Conservation (phyloP, 2,113 vertebrate species). For the Crotalus helleri region DNA sequence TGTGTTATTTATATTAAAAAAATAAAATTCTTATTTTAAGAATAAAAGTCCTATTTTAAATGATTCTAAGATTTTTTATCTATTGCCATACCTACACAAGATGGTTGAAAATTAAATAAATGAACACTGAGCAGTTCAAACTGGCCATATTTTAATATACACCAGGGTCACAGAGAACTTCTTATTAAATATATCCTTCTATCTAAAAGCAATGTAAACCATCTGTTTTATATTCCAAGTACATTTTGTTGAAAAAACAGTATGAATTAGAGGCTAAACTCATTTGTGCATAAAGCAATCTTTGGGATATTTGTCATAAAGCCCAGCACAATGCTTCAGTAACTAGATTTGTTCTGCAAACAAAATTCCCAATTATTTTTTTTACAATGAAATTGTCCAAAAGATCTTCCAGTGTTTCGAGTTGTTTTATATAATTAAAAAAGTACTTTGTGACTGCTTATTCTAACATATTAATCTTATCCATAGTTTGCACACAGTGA, state of each 20-base stretch:
- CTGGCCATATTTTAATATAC: neutral
- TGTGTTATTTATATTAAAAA: no score
- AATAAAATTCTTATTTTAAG: no score
- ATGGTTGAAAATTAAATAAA: neutral
- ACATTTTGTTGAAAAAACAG: neutral
- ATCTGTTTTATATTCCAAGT: neutral
- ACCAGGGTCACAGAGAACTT: neutral
- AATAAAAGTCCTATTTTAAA: neutral
- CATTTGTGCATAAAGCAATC: neutral
- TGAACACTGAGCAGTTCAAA: neutral
- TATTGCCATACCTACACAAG: neutral
- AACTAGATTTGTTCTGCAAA: neutral
- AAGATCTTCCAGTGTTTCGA: neutral
- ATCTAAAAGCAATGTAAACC: neutral
- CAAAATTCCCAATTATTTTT: neutral
- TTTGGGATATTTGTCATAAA: neutral
- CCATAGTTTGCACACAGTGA: neutral
- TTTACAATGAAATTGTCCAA: neutral
- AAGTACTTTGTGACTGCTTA: neutral
- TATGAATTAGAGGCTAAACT: slow-evolving; percentile 6
- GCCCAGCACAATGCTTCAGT: neutral
- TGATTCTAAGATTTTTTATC: neutral
- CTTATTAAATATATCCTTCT: neutral
- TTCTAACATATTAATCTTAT: neutral
- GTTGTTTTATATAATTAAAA: neutral